phyloP scores from a whole-genome alignment of 2,888 invertebrate genomes.

The Girardia tigrina region DNA sequence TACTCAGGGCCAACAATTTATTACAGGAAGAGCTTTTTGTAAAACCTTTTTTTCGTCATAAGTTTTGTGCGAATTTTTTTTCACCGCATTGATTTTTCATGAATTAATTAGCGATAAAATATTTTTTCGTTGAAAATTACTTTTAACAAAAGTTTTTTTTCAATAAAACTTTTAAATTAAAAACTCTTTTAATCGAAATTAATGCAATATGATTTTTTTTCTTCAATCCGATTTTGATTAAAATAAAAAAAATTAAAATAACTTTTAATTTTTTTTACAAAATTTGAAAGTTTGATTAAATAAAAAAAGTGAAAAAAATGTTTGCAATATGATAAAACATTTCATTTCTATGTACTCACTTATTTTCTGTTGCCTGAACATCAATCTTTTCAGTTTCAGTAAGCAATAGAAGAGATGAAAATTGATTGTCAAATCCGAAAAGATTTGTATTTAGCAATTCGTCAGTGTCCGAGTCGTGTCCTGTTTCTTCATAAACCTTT shows the following conservation, averaged over 20 bases:
- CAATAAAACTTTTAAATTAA: neutral
- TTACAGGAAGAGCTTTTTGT: too few relatives aligned
- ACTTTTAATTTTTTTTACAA: neutral
- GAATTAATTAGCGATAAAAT: too few relatives aligned
- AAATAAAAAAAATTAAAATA: neutral
- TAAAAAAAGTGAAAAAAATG: too few relatives aligned
- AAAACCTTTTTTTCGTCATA: too few relatives aligned
- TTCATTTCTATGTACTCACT: too few relatives aligned
- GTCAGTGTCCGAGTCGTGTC: constrained; percentile 2
- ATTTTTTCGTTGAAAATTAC: too few relatives aligned
- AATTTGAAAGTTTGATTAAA: too few relatives aligned
- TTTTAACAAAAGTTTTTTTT: neutral
- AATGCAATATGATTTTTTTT: neutral
- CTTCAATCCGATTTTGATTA: neutral
- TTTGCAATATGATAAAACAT: too few relatives aligned
- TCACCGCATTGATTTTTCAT: too few relatives aligned
- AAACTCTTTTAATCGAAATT: neutral
- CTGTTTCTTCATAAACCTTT: neutral
- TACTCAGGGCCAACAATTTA: too few relatives aligned
- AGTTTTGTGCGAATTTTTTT: too few relatives aligned
- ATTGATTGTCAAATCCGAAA: neutral
- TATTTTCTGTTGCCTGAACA: neutral
- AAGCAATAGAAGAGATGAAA: neutral
- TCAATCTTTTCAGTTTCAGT: constrained; percentile 6
- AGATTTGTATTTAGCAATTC: neutral